Percentiles rank a stretch among this genome's conserved stretches.
phyloP scores from a whole-genome alignment of 2,113 vertebrate species.

The Rhynchomys soricoides region DNA sequence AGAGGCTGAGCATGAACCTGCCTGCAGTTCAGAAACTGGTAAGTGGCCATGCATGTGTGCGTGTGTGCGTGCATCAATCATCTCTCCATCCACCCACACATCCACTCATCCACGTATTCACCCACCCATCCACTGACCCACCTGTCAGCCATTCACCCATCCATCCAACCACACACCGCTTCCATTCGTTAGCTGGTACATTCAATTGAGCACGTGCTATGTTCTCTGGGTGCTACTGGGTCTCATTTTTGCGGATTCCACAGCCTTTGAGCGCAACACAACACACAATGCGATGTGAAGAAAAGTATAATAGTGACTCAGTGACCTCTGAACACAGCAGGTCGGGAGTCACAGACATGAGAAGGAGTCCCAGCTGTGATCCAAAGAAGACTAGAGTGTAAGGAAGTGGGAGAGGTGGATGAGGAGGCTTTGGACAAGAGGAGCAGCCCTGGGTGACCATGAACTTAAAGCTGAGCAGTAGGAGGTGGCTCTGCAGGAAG shows the following conservation, averaged over 20 bases:
- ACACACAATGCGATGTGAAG: background rate
- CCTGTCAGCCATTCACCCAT: background rate
- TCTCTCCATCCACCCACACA: background rate
- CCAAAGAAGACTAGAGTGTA: background rate
- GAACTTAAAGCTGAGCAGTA: background rate
- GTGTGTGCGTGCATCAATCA: too few species aligned
- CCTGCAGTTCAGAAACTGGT: background rate
- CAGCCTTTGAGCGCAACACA: background rate
- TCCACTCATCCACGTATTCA: too few species aligned
- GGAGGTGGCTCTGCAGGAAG: background rate
- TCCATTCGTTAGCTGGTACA: background rate
- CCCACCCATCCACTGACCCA: background rate
- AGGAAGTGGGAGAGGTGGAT: constrained; percentile 5
- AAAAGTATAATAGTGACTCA: background rate
- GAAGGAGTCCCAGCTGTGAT: background rate
- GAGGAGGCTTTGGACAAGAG: background rate
- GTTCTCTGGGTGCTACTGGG: background rate
- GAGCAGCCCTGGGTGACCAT: background rate
- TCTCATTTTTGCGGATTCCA: background rate
- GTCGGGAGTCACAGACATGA: background rate
- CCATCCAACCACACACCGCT: background rate
- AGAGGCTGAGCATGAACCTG: background rate
- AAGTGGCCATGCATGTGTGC: background rate
- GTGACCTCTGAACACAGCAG: background rate
- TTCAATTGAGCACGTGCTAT: background rate